Evolutionary conservation across 2,888 invertebrate genomes (phyloP), one percentile per base, ranked within the genome.

Genomic region (Clistopyga incitator): DNA sequence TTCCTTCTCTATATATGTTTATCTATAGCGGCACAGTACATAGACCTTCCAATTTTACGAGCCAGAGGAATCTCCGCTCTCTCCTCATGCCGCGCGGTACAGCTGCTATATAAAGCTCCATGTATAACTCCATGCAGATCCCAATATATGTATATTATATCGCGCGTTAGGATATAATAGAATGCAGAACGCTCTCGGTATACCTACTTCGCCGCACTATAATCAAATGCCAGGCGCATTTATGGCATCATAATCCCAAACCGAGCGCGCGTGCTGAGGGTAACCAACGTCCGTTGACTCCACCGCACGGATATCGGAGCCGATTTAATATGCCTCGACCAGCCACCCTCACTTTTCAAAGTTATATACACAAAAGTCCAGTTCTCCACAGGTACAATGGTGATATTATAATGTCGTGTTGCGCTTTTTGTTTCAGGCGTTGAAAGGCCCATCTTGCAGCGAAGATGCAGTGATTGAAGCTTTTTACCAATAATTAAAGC

Each of bases 211-310:
- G 70, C 67, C 77, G 70, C 72, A 61, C 72, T 50, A 81, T 81
- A 78, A 81, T 81, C 77, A 81, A 81, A 81, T 81, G 81, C 81
- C 81, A 81, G 77, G 67, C 45, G 81, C 81, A 81, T 81, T 81
- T 81, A 77, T 76, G 77, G 81, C 72, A 47, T 78, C 77, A 72
- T 81, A 78, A 81, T 79, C 72, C 68, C 79, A 45, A 54, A 67
- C 20, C 38, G 64, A 38, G 34, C 42, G 38, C 64, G 76, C 67
- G 76, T 79, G 65, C 72, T 64, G 65, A 54, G 79, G 79, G 67
- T 74, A 56, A 79, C 38, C 79, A 80, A 80, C 68, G 80, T 75
- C 59, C 80, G 68, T 75, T 68, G 80, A 80, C 80, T 74, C 74
- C 67, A 50, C 74, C 59, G 42, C 59, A 47, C 74, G 74, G 68